Percentiles rank a stretch among this genome's conserved stretches.
These are phyloP conservation scores for Pammene aurita DNA, from an alignment of 2,888 invertebrate species.

Conservation along the genomic window DNA sequence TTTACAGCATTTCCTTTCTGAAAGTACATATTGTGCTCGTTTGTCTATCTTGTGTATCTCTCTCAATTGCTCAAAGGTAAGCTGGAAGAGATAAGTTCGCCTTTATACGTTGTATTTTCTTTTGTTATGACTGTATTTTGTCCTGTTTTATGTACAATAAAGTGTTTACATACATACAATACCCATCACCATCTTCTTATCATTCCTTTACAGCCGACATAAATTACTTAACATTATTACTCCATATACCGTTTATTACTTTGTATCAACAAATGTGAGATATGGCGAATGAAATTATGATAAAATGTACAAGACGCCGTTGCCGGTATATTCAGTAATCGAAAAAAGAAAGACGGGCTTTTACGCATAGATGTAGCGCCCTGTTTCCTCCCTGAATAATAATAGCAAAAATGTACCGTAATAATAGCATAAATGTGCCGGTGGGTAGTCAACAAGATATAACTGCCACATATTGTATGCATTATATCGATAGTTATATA, in stretches of 20 bases:
- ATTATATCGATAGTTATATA: no score
- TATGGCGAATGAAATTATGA: background rate
- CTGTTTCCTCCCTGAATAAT: background rate
- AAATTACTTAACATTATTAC: conserved; percentile 28
- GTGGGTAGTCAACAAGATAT: no score
- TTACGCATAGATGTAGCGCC: background rate
- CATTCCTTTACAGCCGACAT: conserved; percentile 24
- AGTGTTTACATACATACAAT: no score
- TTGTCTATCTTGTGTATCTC: no score
- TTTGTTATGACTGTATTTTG: no score
- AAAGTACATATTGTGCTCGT: no score
- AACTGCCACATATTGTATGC: no score
- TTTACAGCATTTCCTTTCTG: no score
- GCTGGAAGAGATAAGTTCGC: no score
- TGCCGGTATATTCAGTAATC: background rate
- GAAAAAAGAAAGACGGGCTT: background rate
- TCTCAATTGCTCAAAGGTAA: no score
- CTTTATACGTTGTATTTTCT: no score
- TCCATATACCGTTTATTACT: conserved; percentile 16
- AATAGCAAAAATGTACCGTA: background rate
- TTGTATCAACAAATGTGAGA: conserved; percentile 15
- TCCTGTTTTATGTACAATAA: no score
- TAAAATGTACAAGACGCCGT: background rate
- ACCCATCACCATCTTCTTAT: conserved; percentile 22
- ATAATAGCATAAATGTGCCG: background rate